Percentiles rank a stretch among this genome's conserved stretches.
Conservation (phyloP, 2,888 invertebrate species). For the Cheilosia grossa region DNA sequence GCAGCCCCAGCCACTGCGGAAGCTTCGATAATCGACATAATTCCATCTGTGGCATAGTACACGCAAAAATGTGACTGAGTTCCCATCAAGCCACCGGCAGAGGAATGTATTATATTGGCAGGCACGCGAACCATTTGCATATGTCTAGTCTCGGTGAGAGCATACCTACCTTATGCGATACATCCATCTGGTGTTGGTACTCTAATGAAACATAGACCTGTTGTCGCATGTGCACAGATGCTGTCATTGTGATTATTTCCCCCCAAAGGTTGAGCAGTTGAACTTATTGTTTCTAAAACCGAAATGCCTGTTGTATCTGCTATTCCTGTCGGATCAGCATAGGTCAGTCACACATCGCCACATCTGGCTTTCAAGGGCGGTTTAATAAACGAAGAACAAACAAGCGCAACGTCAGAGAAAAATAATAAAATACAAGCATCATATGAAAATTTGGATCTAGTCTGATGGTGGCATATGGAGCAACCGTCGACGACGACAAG, state of each 20-base stretch:
- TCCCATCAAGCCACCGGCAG: constrained; percentile 26
- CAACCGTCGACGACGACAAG: neutral
- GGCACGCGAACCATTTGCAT: constrained; percentile 34
- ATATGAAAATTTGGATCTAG: constrained; percentile 1
- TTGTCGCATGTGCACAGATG: constrained; percentile 27
- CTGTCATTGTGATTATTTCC: neutral
- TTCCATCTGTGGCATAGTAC: constrained; percentile 40
- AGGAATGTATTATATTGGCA: neutral
- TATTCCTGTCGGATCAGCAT: constrained; percentile 43
- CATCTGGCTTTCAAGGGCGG: constrained; percentile 71
- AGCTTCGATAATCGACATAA: constrained; percentile 56
- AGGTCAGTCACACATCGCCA: constrained; percentile 64
- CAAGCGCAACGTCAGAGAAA: constrained; percentile 9
- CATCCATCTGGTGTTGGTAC: neutral
- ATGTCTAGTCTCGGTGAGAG: constrained; percentile 1
- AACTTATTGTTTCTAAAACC: constrained; percentile 3
- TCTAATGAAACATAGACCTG: constrained; percentile 5
- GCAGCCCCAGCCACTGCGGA: constrained; percentile 31
- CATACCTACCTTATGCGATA: neutral
- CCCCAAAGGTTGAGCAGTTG: neutral
- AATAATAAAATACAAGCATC: neutral
- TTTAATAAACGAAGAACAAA: constrained; percentile 48
- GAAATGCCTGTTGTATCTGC: constrained; percentile 21
- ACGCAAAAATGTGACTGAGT: constrained; percentile 40
- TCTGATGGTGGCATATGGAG: constrained; percentile 13